phyloP scores from a whole-genome alignment of 2,888 invertebrate species.

The Dinocampus coccinellae region DNA sequence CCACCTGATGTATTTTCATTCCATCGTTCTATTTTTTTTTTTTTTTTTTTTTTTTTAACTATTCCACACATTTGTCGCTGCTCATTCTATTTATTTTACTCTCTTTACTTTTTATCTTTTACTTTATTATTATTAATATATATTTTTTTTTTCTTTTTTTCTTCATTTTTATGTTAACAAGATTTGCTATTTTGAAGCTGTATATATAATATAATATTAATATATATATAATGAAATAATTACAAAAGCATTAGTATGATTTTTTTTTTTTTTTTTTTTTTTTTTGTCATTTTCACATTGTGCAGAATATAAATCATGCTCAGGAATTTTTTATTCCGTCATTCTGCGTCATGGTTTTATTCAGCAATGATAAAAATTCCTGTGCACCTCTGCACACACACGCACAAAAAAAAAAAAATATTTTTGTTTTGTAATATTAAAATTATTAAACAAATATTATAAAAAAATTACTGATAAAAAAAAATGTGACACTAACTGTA shows the following conservation, averaged over 20 bases:
- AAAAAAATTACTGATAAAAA: not conserved
- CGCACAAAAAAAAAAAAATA: not conserved
- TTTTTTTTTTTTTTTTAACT: no score
- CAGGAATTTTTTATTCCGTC: not conserved
- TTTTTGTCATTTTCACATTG: not conserved
- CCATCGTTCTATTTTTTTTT: slow-evolving; percentile 30
- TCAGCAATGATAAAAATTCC: not conserved
- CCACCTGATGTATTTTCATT: not conserved
- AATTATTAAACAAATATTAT: not conserved
- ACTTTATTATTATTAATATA: not conserved
- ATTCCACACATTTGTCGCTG: no score
- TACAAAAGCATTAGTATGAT: no score
- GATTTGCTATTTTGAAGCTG: not conserved
- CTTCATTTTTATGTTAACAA: not conserved
- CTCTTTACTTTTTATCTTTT: not conserved
- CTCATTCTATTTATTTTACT: no score
- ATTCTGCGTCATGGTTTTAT: not conserved
- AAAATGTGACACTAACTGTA: not conserved
- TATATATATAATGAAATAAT: not conserved
- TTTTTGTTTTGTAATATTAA: not conserved
- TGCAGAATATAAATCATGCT: not conserved
- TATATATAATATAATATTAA: no score
- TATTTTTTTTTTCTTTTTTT: not conserved
- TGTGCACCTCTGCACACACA: no score
- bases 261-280: not conserved